Evolutionary conservation across 2,113 vertebrate species (phyloP), one percentile per base, ranked within the genome.

Genomic region (Vulpes ferrilata): DNA sequence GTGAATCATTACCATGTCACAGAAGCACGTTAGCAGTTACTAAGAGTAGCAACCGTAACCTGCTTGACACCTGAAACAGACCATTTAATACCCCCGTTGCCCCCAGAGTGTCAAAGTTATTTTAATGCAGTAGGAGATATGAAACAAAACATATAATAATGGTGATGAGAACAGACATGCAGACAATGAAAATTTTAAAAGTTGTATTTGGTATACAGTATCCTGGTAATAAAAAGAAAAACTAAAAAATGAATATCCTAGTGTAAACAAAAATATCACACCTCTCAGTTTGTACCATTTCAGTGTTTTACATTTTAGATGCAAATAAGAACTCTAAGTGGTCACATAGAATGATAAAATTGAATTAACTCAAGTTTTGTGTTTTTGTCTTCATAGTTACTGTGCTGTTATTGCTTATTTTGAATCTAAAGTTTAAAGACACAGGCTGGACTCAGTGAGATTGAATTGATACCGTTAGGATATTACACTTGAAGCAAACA

Each of bases 31-130:
- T 48, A 83, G 38, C 86, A 48, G 25, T 51, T 55, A 80, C 13
- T 32, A 12, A 51, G 17, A 62, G 43, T n/a, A 38, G 53, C 5
- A 48, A 38, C 25, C 59, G 1, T 23, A 59, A 38, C 32, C 38
- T 89, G 32, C 73, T 23, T 59, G 59, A 93, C 80, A 53, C 27
- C 22, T 55, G 27, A 93, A 57, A 59, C 32, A 64, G 43, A 93
- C 51, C 53, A 38, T 51, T 76, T 43, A 69, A 32, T 73, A 19
- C 48, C 3, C 13, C 23, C 23, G 12, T 64, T 7, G 8, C 32
- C 16, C 16, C 16, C 64, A 27, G 85, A 87, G 81, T 35, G 76
- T 78, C 62, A 95, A 78, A 93, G 59, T 43, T 93, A 88, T 93
- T 78, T 88, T 83, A 69, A 69, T 69, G n/a, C 32, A 67, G 32